Base-by-base conservation (phyloP, 2,113 vertebrate species). In the Ochotona curzoniae region DNA sequence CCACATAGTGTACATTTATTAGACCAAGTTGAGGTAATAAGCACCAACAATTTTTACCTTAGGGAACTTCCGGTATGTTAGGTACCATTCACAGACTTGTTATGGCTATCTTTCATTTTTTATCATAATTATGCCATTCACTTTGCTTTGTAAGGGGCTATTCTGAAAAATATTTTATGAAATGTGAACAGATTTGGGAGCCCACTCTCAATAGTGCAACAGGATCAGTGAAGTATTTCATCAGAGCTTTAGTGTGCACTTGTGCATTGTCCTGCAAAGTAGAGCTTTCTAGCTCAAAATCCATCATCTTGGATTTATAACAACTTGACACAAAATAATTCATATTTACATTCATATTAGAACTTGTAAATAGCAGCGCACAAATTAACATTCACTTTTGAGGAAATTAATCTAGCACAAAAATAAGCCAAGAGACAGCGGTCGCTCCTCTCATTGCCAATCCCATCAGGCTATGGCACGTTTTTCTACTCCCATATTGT, bases 251-350 rank as follows among this genome's bases (percentile, higher is more conserved):
- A 83, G 54, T 89, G 87, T 93, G 54, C 18, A 93, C 83, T 73
- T 66, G 73, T 66, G 2, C 23, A 10, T 89, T 87, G 93, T 93
- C 57, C 92, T 57, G 61, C 66, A 13, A 51, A 91, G 71, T 73
- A 61, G 21, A 38, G 15, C 15, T 91, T 82, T 95, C 78, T 71
- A 74, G 35, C 79, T 89, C 83, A 83, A 54, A 85, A 93, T 89
- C 83, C 87, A 82, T 93, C 93, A 71, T 75, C 18, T 83, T 91
- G 94, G 87, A 94, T 90, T 93, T 95, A 95, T 93, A 66, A 11
- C 60, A 91, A 87, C 81, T 73, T 78, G 49, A 89, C 57, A 93
- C 89, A 91, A 96, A 94, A 89, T 79, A 87, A 93, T 93, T 91
- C 84, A 87, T 28, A 61, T 54, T 95, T 89, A 82, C 10, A 74